Evolutionary conservation across 2,888 invertebrate genomes (phyloP).

Genomic region (Drosophila subquinaria): DNA sequence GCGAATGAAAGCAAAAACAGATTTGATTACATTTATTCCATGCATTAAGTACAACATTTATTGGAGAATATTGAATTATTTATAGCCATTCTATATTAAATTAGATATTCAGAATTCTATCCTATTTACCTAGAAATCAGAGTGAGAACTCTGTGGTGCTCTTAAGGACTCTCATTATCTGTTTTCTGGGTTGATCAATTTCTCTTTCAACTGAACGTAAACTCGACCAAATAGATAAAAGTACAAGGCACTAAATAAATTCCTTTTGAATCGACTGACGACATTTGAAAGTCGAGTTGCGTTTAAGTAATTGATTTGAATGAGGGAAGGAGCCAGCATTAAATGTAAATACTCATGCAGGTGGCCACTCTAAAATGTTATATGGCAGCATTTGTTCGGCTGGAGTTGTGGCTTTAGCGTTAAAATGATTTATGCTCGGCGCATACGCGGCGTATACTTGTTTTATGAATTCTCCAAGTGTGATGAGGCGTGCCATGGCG

Average conservation of each 20-base stretch:
- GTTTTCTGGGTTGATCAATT: too few species aligned
- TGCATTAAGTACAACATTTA: background rate
- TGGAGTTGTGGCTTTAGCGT: slow-evolving; percentile 33
- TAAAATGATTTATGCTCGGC: slow-evolving; percentile 67
- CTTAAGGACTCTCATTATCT: too few species aligned
- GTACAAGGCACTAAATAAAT: background rate
- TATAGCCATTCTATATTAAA: background rate
- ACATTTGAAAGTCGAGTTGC: slow-evolving; percentile 41
- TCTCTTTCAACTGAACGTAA: too few species aligned
- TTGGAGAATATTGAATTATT: background rate
- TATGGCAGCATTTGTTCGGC: slow-evolving; percentile 22
- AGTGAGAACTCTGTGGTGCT: background rate
- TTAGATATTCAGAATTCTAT: background rate
- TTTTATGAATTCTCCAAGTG: slow-evolving; percentile 64
- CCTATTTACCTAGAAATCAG: background rate
- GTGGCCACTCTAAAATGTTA: slow-evolving; percentile 39
- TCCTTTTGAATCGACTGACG: slow-evolving; percentile 32
- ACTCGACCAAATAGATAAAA: background rate
- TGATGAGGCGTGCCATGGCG: slow-evolving; percentile 54
- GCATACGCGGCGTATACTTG: slow-evolving; percentile 64
- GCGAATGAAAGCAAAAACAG: background rate
- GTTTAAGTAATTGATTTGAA: slow-evolving; percentile 57
- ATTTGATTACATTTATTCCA: slow-evolving; percentile 1
- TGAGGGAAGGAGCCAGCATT: slow-evolving; percentile 13
- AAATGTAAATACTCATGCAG: slow-evolving; percentile 51